Percentiles rank a stretch among this genome's conserved stretches.
Evolutionary conservation across 2,797 vertebrate species (phyloP).

Genomic region (Pempheris klunzingeri): DNA sequence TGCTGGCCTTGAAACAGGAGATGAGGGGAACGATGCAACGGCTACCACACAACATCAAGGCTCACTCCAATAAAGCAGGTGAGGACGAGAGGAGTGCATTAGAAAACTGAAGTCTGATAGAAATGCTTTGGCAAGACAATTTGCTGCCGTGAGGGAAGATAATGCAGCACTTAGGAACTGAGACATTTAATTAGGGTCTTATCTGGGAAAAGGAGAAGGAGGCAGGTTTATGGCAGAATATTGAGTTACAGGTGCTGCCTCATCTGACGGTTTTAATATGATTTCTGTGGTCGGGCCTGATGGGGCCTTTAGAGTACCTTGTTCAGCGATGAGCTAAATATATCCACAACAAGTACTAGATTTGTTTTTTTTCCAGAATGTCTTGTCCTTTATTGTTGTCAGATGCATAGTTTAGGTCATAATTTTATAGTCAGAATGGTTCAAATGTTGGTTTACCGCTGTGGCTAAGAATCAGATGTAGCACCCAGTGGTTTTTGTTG

Average conservation of each 20-base stretch:
- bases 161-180: constrained; percentile 70
- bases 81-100: constrained; percentile 56
- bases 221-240: constrained; percentile 35
- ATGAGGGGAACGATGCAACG: constrained; percentile 89
- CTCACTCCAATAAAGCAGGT: constrained; percentile 83
- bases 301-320: constrained; percentile 2
- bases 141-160: constrained; percentile 43
- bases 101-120: constrained; percentile 44
- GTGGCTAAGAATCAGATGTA: neutral
- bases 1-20: constrained; percentile 94
- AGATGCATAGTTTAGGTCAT: neutral
- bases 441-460: neutral
- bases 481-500: constrained; percentile 6
- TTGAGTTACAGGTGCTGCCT: constrained; percentile 49
- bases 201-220: constrained; percentile 41
- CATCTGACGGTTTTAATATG: constrained; percentile 15
- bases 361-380: neutral
- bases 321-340: constrained; percentile 8
- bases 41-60: constrained; percentile 88
- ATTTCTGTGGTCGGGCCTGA: constrained; percentile 31
- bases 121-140: constrained; percentile 29
- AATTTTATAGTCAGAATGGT: neutral
- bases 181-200: constrained; percentile 61
- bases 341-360: neutral
- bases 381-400: neutral